phyloP scores from a whole-genome alignment of 2,797 vertebrate species.

The Rhodeus uyekii region DNA sequence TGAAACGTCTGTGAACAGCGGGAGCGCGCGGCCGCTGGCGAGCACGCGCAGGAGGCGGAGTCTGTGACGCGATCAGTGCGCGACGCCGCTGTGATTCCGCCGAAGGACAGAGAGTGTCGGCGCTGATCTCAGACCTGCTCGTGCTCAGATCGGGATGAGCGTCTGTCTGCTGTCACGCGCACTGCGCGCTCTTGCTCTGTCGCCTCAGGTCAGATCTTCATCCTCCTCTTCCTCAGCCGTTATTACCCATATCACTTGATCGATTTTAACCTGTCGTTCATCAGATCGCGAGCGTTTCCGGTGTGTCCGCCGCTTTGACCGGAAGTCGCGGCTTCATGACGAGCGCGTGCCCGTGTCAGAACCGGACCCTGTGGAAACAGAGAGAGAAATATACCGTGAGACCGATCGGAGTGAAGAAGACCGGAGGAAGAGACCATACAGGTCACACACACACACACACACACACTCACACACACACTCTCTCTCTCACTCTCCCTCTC shows the following conservation, averaged over 20 bases:
- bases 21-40: too few species aligned
- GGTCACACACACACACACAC: constrained; percentile 75
- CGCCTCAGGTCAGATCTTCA: constrained; percentile 10
- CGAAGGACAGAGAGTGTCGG: too few species aligned
- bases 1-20: too few species aligned
- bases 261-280: not conserved
- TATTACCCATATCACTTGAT: not conserved
- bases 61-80: too few species aligned
- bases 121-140: too few species aligned
- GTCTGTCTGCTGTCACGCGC: not conserved
- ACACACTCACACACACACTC: not conserved
- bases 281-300: not conserved
- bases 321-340: constrained; percentile 73
- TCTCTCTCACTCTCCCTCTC: not conserved
- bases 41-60: too few species aligned
- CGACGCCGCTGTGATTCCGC: too few species aligned
- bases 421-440: constrained; percentile 88
- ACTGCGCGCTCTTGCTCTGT: not conserved
- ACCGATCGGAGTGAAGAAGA: constrained; percentile 90
- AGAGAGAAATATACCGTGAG: constrained; percentile 83
- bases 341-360: constrained; percentile 74
- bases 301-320: not conserved
- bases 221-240: not conserved
- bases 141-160: not conserved
- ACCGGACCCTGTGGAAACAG: constrained; percentile 81